Evolutionary conservation across 2,888 invertebrate species (phyloP), one percentile per base, ranked within the genome.

Genomic region (Zhengitettix transpicula): DNA sequence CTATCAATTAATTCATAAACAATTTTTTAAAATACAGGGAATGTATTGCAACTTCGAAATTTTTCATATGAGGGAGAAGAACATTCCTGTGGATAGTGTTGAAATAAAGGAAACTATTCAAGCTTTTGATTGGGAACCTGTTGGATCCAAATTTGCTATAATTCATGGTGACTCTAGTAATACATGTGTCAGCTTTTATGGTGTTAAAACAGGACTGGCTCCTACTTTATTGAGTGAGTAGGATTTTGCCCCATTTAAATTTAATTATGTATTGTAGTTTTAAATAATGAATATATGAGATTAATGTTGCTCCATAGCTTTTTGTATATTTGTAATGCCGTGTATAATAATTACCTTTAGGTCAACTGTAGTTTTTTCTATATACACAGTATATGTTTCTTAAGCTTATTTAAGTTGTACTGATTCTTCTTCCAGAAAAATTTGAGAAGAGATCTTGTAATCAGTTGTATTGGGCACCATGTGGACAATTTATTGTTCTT

Each of bases 11-110:
- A 1, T 53, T 53, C n/a, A n/a, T 42, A 42, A 42, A 47, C 8
- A 12, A 14, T 42, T 15, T 60, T 15, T 28, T 60, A 12, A 44
- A 1, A 59, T 68, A 47, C 68, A 76, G 78, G 96, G 97, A 65
- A 90, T 96, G 85, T 95, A 94, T 68, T 96, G 92, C 75, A 98
- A 97, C 73, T 95, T 99, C 75, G 99, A 99, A 77, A 90, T 99
- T 66, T 99, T 99, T 79, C 95, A 98, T 70, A 94, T 99, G 87
- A 81, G 94, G 58, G 96, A 98, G 70, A 97, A 97, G 69, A 89
- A 94, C 72, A 91, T 98, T 67, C 98, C 99, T 0, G 96, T 99
- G 0, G 98, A 99, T 72, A 94, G 92, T 12, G 89, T 98, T 1
- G 98, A 98, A 74, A 89, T 95, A 63, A 95, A 98, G 72, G 91